Evolutionary conservation across 2,888 invertebrate genomes (phyloP).

Genomic region (Caradrina kadenii): DNA sequence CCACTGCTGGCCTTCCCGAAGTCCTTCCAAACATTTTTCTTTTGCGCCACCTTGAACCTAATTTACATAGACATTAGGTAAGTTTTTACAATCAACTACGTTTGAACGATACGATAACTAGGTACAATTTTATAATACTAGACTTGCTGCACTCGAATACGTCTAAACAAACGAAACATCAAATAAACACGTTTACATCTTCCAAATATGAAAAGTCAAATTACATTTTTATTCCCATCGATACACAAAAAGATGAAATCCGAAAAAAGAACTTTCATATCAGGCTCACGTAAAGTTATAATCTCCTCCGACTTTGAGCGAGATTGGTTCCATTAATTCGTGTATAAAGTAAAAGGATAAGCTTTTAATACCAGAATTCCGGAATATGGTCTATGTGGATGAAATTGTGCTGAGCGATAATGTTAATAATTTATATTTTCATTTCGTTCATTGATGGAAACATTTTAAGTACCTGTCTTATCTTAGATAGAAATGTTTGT

Average conservation of each 20-base stretch:
- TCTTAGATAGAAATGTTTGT: background rate
- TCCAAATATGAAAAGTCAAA: slow-evolving; percentile 51
- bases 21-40: no score
- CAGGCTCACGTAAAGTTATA: slow-evolving; percentile 64
- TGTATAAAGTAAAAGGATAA: slow-evolving; percentile 64
- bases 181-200: slow-evolving; percentile 20
- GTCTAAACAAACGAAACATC: background rate
- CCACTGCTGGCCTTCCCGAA: no score
- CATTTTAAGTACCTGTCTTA: background rate
- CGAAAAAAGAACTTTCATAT: slow-evolving; percentile 60
- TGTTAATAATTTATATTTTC: slow-evolving; percentile 12
- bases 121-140: no score
- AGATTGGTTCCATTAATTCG: slow-evolving; percentile 65
- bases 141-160: no score
- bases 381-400: slow-evolving; percentile 23
- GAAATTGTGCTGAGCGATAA: slow-evolving; percentile 36
- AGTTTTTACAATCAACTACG: no score
- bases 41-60: no score
- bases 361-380: slow-evolving; percentile 54
- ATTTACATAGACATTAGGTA: no score
- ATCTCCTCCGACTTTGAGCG: slow-evolving; percentile 62
- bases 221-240: slow-evolving; percentile 52
- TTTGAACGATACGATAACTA: no score
- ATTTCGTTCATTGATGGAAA: slow-evolving; percentile 23
- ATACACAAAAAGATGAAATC: slow-evolving; percentile 48